These are phyloP conservation scores for Fistularia tabacaria DNA, from an alignment of 2,797 vertebrate species.

Conservation along the genomic window DNA sequence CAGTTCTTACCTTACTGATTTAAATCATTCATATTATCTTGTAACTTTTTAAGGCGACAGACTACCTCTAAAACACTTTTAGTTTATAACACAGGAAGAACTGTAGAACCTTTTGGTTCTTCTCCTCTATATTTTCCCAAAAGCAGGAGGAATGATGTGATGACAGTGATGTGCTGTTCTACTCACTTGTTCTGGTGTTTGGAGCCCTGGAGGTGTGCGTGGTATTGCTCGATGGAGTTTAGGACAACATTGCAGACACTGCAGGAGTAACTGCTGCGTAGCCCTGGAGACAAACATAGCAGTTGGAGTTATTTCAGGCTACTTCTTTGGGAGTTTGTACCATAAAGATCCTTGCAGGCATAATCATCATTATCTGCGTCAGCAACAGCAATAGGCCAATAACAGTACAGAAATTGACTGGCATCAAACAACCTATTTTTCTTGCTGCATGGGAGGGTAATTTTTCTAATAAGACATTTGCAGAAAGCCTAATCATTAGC, in stretches of 20 bases:
- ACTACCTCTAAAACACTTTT: no score
- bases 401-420: constrained; percentile 28
- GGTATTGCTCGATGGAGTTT: constrained; percentile 86
- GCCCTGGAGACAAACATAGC: constrained; percentile 56
- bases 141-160: neutral
- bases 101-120: no score
- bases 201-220: constrained; percentile 84
- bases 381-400: constrained; percentile 7
- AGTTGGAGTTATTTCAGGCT: constrained; percentile 16
- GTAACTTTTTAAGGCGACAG: no score
- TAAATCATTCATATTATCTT: no score
- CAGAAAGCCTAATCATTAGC: constrained; percentile 49
- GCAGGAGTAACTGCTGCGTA: constrained; percentile 83
- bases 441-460: constrained; percentile 32
- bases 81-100: no score
- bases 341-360: constrained; percentile 11
- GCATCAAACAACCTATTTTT: constrained; percentile 41
- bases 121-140: neutral
- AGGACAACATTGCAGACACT: constrained; percentile 81
- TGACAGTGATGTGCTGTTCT: neutral
- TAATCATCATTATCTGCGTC: constrained; percentile 16
- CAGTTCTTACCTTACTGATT: no score
- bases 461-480: constrained; percentile 58
- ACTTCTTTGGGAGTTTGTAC: constrained; percentile 6
- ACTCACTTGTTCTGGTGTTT: constrained; percentile 86